A percentile compares a stretch with the other conserved stretches of the same genome.
Conservation (phyloP, 2,888 invertebrate species). For the Punctoribates punctum region DNA sequence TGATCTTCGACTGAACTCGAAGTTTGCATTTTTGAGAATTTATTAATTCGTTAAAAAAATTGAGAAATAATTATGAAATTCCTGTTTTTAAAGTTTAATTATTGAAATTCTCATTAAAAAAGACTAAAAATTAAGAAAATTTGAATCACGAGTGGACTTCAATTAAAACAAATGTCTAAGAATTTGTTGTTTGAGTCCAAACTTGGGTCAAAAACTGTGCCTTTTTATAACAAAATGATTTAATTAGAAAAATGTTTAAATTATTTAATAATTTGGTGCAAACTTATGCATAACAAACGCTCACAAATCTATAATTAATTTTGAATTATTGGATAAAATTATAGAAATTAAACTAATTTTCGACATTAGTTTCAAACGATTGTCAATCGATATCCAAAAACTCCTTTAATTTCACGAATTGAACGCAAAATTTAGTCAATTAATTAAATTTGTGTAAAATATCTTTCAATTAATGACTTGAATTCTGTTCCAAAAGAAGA, state of each 20-base stretch:
- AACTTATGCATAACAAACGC: constrained; percentile 34
- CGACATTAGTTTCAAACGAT: no score
- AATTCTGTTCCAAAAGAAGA: no score
- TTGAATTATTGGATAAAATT: background rate
- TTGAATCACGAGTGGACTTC: background rate
- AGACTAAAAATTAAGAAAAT: background rate
- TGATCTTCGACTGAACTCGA: background rate
- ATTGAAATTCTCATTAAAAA: background rate
- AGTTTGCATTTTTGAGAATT: background rate
- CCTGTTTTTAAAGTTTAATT: constrained; percentile 20
- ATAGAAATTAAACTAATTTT: constrained; percentile 24
- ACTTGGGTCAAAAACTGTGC: constrained; percentile 34
- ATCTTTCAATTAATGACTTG: no score
- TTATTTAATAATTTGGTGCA: constrained; percentile 37
- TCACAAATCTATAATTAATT: constrained; percentile 16
- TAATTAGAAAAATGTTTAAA: constrained; percentile 29
- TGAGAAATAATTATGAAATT: background rate
- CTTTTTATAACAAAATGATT: constrained; percentile 23
- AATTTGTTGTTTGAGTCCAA: constrained; percentile 8
- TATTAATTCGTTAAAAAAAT: background rate
- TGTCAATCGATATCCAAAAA: no score
- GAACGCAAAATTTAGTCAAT: no score
- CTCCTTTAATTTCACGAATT: no score
- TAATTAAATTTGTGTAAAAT: no score
- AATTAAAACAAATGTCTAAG: background rate